A percentile compares a stretch with the other conserved stretches of the same genome.
Conservation (phyloP, 2,797 vertebrate species). For the Syngnathus acus region DNA sequence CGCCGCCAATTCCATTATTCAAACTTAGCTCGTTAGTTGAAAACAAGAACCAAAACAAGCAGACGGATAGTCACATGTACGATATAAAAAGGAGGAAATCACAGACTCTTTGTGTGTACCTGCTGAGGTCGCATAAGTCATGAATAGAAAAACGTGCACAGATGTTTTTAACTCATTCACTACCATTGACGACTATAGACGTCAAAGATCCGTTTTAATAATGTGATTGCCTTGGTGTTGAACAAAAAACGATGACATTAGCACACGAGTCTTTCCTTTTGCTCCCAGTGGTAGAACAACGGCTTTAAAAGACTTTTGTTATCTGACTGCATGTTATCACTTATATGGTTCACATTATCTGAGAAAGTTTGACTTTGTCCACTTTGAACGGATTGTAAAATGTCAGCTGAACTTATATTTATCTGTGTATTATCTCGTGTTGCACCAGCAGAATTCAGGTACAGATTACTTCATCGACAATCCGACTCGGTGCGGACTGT, state of each 20-base stretch:
- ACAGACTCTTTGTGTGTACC: background rate
- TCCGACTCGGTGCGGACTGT: background rate
- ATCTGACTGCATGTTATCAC: constrained; percentile 14
- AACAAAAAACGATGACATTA: background rate
- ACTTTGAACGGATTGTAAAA: constrained; percentile 1
- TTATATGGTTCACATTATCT: constrained; percentile 14
- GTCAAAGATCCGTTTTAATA: background rate
- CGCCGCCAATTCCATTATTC: constrained; percentile 43
- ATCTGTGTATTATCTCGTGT: background rate
- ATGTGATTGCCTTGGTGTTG: constrained; percentile 4
- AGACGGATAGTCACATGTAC: constrained; percentile 23
- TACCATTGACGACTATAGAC: no score
- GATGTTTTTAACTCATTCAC: no score
- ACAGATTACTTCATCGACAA: background rate
- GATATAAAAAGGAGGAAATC: constrained; percentile 7
- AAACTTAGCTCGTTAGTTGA: constrained; percentile 25
- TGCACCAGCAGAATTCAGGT: background rate
- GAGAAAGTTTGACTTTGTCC: constrained; percentile 45
- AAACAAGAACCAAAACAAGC: constrained; percentile 14
- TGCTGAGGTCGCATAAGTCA: no score
- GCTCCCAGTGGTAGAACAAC: background rate
- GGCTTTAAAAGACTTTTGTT: background rate
- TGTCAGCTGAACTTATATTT: background rate
- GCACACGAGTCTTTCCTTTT: constrained; percentile 13
- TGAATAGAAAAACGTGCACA: no score